Conservation (phyloP, 92 coral and sea anemone species). For the Paragorgia papillata region DNA sequence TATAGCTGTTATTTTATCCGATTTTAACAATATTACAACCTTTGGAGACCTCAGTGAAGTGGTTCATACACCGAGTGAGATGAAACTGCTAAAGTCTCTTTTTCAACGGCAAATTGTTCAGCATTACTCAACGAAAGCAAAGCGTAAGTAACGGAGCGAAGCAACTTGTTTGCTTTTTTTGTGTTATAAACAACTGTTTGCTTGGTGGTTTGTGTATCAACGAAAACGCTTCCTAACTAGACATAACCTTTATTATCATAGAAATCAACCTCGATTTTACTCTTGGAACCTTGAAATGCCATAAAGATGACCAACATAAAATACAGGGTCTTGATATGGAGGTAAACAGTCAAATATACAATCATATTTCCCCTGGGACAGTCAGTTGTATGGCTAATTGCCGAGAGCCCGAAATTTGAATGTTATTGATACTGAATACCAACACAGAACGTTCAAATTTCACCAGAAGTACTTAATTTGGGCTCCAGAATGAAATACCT, state of each 20-base stretch:
- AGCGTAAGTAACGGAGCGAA: constrained; percentile 2
- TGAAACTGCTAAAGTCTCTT: constrained; percentile 20
- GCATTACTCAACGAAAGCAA: constrained; percentile 6
- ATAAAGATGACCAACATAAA: constrained; percentile 77
- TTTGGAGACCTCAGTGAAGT: not conserved
- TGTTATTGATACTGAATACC: too few species aligned
- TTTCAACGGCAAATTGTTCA: constrained; percentile 31
- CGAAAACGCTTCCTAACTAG: not conserved
- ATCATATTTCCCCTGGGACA: constrained; percentile 9
- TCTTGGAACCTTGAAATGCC: constrained; percentile 73
- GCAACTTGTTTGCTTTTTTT: not conserved
- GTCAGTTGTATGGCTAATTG: not conserved
- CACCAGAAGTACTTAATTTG: too few species aligned
- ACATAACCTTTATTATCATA: constrained; percentile 21
- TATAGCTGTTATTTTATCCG: not conserved
- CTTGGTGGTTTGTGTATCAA: not conserved
- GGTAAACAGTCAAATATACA: not conserved
- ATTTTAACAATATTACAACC: not conserved
- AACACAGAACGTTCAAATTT: too few species aligned
- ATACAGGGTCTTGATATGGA: constrained; percentile 70
- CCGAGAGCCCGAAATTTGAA: too few species aligned
- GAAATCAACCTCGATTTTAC: constrained; percentile 84
- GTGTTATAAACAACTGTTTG: not conserved
- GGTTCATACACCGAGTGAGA: not conserved
- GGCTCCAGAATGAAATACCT: too few species aligned